Conservation (phyloP, 2,888 invertebrate species). For the Melinaea marsaeus region DNA sequence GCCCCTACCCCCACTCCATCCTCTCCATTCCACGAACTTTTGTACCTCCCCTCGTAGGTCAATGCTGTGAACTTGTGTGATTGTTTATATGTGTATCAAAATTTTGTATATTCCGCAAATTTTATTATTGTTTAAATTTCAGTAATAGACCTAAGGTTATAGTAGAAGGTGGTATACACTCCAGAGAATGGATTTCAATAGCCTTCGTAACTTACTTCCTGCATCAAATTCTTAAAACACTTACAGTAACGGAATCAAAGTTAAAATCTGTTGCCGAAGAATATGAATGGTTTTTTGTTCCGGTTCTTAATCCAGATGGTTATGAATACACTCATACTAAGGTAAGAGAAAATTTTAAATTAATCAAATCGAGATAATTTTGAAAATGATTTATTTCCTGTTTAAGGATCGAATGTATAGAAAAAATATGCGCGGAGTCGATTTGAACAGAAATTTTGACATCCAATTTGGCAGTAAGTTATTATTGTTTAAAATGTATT, state of each 20-base stretch:
- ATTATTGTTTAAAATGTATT: not conserved
- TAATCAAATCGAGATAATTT: not conserved
- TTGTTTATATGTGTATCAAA: not conserved
- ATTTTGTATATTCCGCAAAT: not conserved
- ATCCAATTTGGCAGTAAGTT: slow-evolving; percentile 67
- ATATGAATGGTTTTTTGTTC: slow-evolving; percentile 83
- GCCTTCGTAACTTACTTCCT: slow-evolving; percentile 79
- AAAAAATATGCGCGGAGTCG: slow-evolving; percentile 78
- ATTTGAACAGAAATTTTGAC: slow-evolving; percentile 81
- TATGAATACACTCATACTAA: slow-evolving; percentile 80
- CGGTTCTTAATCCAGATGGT: slow-evolving; percentile 86
- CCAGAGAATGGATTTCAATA: slow-evolving; percentile 84
- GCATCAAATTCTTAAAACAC: slow-evolving; percentile 64
- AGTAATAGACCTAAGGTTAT: slow-evolving; percentile 67
- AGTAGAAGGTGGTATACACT: slow-evolving; percentile 81
- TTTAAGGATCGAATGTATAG: slow-evolving; percentile 79
- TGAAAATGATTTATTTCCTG: slow-evolving; percentile 11
- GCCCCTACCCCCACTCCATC: too few relatives aligned
- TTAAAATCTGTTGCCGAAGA: slow-evolving; percentile 61
- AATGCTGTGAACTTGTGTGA: not conserved
- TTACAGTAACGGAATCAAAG: slow-evolving; percentile 50
- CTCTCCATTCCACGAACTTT: too few relatives aligned
- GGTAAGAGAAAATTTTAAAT: slow-evolving; percentile 40
- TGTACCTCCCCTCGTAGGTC: too few relatives aligned
- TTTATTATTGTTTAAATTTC: not conserved